Percentiles rank a stretch among this genome's conserved stretches.
Evolutionary conservation across 1,140 invertebrate genomes (phyloP).

Genomic region (Achroia grisella): DNA sequence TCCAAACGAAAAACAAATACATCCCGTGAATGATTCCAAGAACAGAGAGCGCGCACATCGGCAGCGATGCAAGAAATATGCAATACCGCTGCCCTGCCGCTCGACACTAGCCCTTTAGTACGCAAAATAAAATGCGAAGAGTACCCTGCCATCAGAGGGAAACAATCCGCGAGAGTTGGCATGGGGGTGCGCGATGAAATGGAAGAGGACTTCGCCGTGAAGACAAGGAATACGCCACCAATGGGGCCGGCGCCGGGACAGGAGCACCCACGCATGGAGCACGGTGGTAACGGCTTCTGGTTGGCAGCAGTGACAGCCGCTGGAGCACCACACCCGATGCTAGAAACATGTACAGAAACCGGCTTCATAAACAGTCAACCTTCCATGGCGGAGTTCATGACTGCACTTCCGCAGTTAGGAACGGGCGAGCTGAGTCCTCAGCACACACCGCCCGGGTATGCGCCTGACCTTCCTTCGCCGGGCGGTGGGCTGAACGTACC

Average conservation of each 20-base stretch:
- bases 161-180: constrained; percentile 55
- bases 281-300: constrained; percentile 68
- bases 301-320: constrained; percentile 64
- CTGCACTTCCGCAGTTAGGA: constrained; percentile 82
- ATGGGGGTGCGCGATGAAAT: constrained; percentile 70
- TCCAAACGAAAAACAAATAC: constrained; percentile 38
- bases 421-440: constrained; percentile 75
- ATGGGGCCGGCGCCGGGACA: constrained; percentile 51
- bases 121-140: constrained; percentile 74
- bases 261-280: constrained; percentile 57
- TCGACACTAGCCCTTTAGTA: constrained; percentile 67
- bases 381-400: constrained; percentile 95
- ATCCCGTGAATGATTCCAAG: constrained; percentile 49
- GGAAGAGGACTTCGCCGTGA: constrained; percentile 71
- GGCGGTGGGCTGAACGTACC: constrained; percentile 85
- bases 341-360: constrained; percentile 79
- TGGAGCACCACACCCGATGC: constrained; percentile 65
- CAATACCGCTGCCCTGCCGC: constrained; percentile 67
- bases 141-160: constrained; percentile 60
- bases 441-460: constrained; percentile 73
- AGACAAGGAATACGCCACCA: constrained; percentile 63
- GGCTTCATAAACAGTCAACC: constrained; percentile 95
- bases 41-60: constrained; percentile 35
- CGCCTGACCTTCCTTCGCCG: constrained; percentile 77
- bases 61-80: constrained; percentile 74